A percentile compares a stretch with the other conserved stretches of the same genome.
phyloP scores from a whole-genome alignment of 2,888 invertebrate genomes.

The Heliconius sara region DNA sequence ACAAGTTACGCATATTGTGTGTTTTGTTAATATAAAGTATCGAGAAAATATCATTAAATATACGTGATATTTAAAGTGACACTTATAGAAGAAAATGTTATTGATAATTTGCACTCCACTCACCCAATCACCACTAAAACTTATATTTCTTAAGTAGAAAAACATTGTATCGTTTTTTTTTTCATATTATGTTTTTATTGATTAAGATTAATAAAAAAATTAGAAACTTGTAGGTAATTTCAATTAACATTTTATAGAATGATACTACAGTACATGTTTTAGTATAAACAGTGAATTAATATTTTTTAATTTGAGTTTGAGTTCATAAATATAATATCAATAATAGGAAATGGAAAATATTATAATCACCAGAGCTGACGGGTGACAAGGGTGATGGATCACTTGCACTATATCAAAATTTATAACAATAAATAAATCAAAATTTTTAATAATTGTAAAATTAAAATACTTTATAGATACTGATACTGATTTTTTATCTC shows the following conservation, averaged over 20 bases:
- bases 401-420: background rate
- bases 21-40: background rate
- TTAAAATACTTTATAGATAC: too few species aligned
- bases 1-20: background rate
- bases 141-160: background rate
- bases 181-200: background rate
- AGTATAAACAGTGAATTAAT: background rate
- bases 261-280: background rate
- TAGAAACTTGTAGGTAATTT: too few species aligned
- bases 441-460: too few species aligned
- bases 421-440: background rate
- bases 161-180: background rate
- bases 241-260: background rate
- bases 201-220: background rate
- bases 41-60: background rate
- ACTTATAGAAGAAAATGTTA: background rate
- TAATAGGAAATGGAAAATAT: background rate
- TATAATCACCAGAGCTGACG: background rate
- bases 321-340: background rate
- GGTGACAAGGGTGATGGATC: constrained; percentile 1
- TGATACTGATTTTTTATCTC: too few species aligned
- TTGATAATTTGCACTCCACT: background rate
- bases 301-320: too few species aligned
- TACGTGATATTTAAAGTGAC: background rate
- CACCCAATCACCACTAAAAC: background rate